Evolutionary conservation across 1,140 invertebrate species (phyloP), one percentile per base, ranked within the genome.

Genomic region (Steinernema khuongi): DNA sequence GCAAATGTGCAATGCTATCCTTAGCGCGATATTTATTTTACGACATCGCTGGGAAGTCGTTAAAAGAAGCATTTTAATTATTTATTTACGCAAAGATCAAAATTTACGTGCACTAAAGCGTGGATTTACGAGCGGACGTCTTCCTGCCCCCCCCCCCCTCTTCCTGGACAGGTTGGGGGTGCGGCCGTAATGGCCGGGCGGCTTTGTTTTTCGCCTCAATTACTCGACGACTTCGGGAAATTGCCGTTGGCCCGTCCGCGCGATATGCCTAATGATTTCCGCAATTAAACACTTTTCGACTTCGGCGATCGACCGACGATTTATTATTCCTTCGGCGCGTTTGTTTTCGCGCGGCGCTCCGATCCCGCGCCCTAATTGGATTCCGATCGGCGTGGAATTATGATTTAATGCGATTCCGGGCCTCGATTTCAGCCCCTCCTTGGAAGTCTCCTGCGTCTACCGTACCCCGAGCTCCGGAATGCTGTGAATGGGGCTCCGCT

Each of bases 271-370:
- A 60, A 60, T 60, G 4, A 60, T 60, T 60, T 60, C 50, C 50
- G 50, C 50, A 60, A 60, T 60, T 60, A 60, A 60, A 60, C 50
- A 60, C 50, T 17, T 60, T 60, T 60, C 50, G 50, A 60, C 50
- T 60, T 26, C 26, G 50, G 50, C 50, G 26, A 26, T 22, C 36
- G 36, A 41, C n/a, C 22, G 50, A 60, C 19, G 14, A 60, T 60
- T 60, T 60, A 60, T 60, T 60, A 60, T 60, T 11, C 26, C 14
- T 60, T 60, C 50, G 50, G 7, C 7, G 50, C 50, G 50, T 60
- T 60, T 60, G 50, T 60, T 60, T 60, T 60, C 50, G 50, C 50
- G 50, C 50, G n/a, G n/a, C n/a, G 50, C 50, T n/a, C 50, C 50
- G 50, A 60, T 60, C 26, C 14, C 7, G 50, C 50, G 50, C 50